Conservation (phyloP, 2,113 vertebrate genomes). For the Ginglymostoma cirratum region DNA sequence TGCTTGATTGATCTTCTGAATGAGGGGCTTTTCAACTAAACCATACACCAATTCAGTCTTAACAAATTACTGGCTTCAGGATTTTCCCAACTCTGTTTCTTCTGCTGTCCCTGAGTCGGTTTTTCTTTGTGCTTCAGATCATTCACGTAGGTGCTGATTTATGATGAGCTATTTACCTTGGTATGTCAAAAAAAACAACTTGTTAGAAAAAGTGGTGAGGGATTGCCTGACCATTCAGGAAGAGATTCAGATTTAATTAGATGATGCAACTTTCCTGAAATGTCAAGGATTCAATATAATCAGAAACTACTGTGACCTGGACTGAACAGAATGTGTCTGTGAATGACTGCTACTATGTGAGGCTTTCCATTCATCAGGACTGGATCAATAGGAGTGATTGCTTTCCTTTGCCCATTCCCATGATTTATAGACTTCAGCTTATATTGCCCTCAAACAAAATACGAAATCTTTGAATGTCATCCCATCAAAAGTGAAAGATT, state of each 20-base stretch:
- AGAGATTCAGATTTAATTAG: neutral
- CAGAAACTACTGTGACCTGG: neutral
- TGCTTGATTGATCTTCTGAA: too few species aligned
- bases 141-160: neutral
- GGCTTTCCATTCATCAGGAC: neutral
- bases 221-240: neutral
- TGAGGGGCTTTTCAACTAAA: too few species aligned
- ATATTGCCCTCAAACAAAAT: neutral
- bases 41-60: neutral
- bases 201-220: neutral
- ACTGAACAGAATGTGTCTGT: neutral
- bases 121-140: neutral
- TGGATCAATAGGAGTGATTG: neutral
- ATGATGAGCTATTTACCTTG: neutral
- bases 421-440: neutral
- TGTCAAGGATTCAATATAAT: conserved; percentile 13
- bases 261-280: neutral
- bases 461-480: too few species aligned
- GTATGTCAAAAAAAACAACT: neutral
- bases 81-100: neutral
- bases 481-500: neutral
- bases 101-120: neutral
- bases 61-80: neutral
- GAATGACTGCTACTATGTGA: neutral
- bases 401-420: neutral